Percentiles rank a stretch among this genome's conserved stretches.
These are phyloP conservation scores for Chrysotoxum bicinctum DNA, from an alignment of 2,888 invertebrate genomes.

Conservation along the genomic window DNA sequence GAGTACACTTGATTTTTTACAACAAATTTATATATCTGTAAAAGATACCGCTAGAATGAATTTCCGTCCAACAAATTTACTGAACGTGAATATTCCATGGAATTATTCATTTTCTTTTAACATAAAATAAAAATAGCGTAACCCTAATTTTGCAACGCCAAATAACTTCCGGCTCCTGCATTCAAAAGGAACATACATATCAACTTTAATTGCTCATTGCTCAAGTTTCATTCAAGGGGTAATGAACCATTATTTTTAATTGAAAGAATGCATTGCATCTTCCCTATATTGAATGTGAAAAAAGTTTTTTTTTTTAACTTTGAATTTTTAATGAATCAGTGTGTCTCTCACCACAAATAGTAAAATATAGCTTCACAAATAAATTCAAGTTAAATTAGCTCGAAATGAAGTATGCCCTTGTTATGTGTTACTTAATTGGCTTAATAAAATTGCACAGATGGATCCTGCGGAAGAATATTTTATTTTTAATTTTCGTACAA, in stretches of 20 bases:
- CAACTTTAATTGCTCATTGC: neutral
- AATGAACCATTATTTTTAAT: slow-evolving; percentile 5
- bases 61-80: too few species aligned
- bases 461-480: slow-evolving; percentile 7
- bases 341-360: neutral
- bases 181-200: neutral
- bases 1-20: too few species aligned
- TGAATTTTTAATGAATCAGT: neutral
- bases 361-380: slow-evolving; percentile 1
- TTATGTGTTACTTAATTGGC: slow-evolving; percentile 43
- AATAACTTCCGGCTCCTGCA: neutral
- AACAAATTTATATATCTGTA: too few species aligned
- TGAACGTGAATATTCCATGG: neutral
- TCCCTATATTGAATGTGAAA: neutral
- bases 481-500: too few species aligned
- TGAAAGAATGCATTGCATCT: neutral
- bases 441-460: slow-evolving; percentile 26
- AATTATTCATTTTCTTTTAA: neutral
- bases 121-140: neutral
- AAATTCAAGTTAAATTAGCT: slow-evolving; percentile 53
- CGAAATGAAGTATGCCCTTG: slow-evolving; percentile 30
- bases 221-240: neutral
- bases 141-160: neutral
- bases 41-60: too few species aligned
- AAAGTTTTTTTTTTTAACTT: neutral